Evolutionary conservation across 2,888 invertebrate species (phyloP), one percentile per base, ranked within the genome.

Genomic region (Heliconius sara): DNA sequence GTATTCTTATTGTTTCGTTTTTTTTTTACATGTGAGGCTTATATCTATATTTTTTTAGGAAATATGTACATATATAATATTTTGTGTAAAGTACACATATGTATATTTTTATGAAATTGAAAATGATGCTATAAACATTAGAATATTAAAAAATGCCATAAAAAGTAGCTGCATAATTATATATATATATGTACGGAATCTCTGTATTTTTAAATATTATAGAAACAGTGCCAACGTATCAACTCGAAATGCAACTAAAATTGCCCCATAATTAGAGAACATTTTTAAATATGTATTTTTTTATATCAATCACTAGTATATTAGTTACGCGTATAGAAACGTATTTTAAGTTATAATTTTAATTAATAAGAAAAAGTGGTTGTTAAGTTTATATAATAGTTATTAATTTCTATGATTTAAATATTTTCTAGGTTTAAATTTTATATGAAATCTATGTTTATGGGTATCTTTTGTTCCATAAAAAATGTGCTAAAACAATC

Each of bases 1-100:
- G 2, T n/a, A 47, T 60, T n/a, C 12, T 60, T 60, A 66, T 66
- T 66, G 13, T 13, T 71, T 77, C 66, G n/a, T 65, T 72, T 77
- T 66, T 66, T 66, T 25, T 47, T 66, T 25, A 39, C 34, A 60
- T 73, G 52, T 65, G 73, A 73, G 27, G 60, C 73, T 73, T 60
- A 25, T 34, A n/a, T 0, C 30, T 73, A n/a, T n/a, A 52, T 47
- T 22, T 70, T 34, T n/a, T 68, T 22, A 72, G 2, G 22, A 60
- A 60, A 60, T 60, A 60, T n/a, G 60, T 60, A 72, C 13, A 22
- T 52, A 57, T 52, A 27, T 71, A 57, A n/a, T 52, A 27, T 52
- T 30, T 39, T 43, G 30, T 77, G 34, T 13, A 43, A 60, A 60
- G 22, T 52, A 52, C 25, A 52, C 22, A 68, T 34, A 22, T 60